Evolutionary conservation across 2,888 invertebrate species (phyloP), one percentile per base, ranked within the genome.

Genomic region (Chrysolina haemoptera): DNA sequence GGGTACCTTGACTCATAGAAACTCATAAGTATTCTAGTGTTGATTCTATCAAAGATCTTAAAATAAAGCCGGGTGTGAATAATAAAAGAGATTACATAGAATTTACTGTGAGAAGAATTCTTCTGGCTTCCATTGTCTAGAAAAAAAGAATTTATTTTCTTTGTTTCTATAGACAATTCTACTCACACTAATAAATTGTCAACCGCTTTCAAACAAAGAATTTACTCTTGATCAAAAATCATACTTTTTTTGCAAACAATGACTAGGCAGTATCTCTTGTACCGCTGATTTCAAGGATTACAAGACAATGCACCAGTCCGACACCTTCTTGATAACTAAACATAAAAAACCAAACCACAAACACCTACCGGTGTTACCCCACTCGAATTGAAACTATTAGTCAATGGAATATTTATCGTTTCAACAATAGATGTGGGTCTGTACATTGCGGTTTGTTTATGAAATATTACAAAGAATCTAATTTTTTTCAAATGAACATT

Each of bases 381-480:
- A 27, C 27, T 59, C 8, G 22, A 8, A n/a, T 22, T 9, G n/a
- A 35, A 59, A 8, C 27, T 35, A 35, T 2, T 48, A 53, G 35
- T 59, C n/a, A 59, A 59, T 59, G 59, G 59, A 59, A 59, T 59
- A 27, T 59, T 59, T n/a, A 27, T 59, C 9, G 35, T 59, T 27
- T 14, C 9, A 35, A 14, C 35, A 27, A 12, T 27, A n/a, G 0
- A 3, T 35, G 22, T 12, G 27, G n/a, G 12, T 16, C 53, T 11
- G 18, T 53, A 18, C 53, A 18, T 59, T 59, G 27, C 1, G 27
- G 59, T 9, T 27, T 27, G 12, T 59, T 59, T 27, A 8, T 8
- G 22, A 27, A 27, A 27, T n/a, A 27, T 55, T 18, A 18, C 11
- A 59, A 27, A 59, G 27, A 14, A 27, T 10, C n/a, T 35, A 35